Conservation (phyloP, 2,888 invertebrate genomes). For the Agriopis leucophaearia region DNA sequence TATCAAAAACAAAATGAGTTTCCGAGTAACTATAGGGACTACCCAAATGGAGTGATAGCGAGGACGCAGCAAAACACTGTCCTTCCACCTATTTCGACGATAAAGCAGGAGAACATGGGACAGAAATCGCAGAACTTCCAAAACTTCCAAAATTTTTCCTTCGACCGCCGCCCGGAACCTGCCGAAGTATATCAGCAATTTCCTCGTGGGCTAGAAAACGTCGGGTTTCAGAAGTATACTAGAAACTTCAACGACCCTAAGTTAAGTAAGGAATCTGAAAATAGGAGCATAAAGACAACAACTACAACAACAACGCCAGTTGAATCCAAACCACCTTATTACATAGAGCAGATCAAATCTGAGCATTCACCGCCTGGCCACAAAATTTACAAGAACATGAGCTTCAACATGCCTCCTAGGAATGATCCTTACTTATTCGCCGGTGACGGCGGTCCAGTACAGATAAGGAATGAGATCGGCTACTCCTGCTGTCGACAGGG, state of each 20-base stretch:
- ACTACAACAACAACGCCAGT: conserved; percentile 30
- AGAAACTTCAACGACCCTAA: conserved; percentile 66
- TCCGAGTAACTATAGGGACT: conserved; percentile 68
- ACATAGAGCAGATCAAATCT: conserved; percentile 84
- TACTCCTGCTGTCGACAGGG: conserved; percentile 92
- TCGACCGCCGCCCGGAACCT: conserved; percentile 67
- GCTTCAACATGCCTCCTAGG: conserved; percentile 71
- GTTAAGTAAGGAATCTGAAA: conserved; percentile 61
- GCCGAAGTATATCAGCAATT: conserved; percentile 65
- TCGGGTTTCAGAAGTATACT: conserved; percentile 78
- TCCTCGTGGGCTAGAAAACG: conserved; percentile 69
- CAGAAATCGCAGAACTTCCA: conserved; percentile 70
- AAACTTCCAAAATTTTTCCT: conserved; percentile 70
- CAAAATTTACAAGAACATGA: conserved; percentile 82
- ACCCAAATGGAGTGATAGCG: conserved; percentile 64
- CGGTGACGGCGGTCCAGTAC: conserved; percentile 90
- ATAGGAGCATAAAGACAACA: conserved; percentile 51
- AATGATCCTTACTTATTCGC: conserved; percentile 86
- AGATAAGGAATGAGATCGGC: conserved; percentile 87
- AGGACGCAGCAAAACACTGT: conserved; percentile 69
- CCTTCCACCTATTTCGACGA: conserved; percentile 82
- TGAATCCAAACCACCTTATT: conserved; percentile 77
- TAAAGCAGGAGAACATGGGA: conserved; percentile 82
- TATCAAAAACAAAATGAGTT: conserved; percentile 65
- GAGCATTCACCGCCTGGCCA: conserved; percentile 84